phyloP scores from a whole-genome alignment of 2,888 invertebrate species.

The Pyrocoelia pectoralis region DNA sequence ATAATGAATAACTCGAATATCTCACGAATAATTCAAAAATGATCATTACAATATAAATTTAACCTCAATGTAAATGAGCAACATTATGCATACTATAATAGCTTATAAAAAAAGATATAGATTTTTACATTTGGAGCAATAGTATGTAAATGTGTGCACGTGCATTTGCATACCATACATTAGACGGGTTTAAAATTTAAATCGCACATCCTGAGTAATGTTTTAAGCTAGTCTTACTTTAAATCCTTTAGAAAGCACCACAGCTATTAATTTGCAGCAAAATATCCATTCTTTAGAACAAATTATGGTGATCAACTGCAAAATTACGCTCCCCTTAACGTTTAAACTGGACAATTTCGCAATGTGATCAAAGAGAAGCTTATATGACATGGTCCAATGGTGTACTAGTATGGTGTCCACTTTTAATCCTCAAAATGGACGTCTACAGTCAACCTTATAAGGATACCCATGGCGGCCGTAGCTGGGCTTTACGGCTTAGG shows the following conservation, averaged over 20 bases:
- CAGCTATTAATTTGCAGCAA: conserved; percentile 10
- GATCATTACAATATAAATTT: no score
- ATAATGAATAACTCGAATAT: no score
- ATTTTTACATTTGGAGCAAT: conserved; percentile 18
- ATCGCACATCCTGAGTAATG: conserved; percentile 7
- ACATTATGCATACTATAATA: not conserved
- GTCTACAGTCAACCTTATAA: conserved; percentile 17
- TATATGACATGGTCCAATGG: conserved; percentile 20
- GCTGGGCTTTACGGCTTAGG: conserved; percentile 82
- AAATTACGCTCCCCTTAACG: not conserved
- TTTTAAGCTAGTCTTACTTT: not conserved
- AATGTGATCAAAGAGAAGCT: conserved; percentile 20
- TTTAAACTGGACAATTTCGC: conserved; percentile 19
- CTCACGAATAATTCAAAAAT: no score
- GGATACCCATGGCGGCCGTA: conserved; percentile 73
- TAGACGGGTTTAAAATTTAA: conserved; percentile 17
- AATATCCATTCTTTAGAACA: not conserved
- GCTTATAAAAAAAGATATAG: conserved; percentile 8
- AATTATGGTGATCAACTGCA: not conserved
- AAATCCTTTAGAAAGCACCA: conserved; percentile 14
- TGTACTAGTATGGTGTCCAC: conserved; percentile 20
- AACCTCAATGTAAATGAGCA: not conserved
- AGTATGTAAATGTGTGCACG: conserved; percentile 26
- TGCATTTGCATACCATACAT: conserved; percentile 16
- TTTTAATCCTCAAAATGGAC: conserved; percentile 18